Conservation (phyloP, 2,888 invertebrate species). For the Epicampocera succincta region DNA sequence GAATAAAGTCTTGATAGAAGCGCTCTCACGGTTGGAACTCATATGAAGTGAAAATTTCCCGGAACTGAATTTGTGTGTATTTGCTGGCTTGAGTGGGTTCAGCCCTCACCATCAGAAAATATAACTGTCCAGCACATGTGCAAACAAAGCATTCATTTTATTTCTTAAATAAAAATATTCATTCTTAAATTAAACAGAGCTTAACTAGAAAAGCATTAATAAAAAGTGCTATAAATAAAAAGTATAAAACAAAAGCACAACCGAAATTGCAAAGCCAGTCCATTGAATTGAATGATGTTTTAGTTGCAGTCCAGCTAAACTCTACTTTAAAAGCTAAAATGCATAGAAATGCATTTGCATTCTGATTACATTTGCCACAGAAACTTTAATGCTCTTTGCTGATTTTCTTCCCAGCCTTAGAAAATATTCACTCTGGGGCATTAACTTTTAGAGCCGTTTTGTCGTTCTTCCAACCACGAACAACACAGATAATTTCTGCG, state of each 20-base stretch:
- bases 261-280: neutral
- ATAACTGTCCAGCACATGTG: neutral
- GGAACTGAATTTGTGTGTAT: too few relatives aligned
- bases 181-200: slow-evolving; percentile 65
- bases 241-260: neutral
- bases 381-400: neutral
- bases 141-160: neutral
- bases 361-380: neutral
- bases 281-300: neutral
- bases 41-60: too few relatives aligned
- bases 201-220: slow-evolving; percentile 41
- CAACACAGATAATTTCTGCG: slow-evolving; percentile 17
- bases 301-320: neutral
- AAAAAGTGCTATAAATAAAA: neutral
- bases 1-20: too few relatives aligned
- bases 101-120: neutral
- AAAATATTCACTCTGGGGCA: neutral
- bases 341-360: neutral
- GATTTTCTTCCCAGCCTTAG: neutral
- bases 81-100: too few relatives aligned
- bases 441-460: too few relatives aligned
- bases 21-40: too few relatives aligned
- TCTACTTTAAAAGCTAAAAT: neutral
- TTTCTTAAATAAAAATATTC: slow-evolving; percentile 24
- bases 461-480: neutral